Conservation (phyloP, 1,140 invertebrate genomes). For the Lysiphlebus fabarum region DNA sequence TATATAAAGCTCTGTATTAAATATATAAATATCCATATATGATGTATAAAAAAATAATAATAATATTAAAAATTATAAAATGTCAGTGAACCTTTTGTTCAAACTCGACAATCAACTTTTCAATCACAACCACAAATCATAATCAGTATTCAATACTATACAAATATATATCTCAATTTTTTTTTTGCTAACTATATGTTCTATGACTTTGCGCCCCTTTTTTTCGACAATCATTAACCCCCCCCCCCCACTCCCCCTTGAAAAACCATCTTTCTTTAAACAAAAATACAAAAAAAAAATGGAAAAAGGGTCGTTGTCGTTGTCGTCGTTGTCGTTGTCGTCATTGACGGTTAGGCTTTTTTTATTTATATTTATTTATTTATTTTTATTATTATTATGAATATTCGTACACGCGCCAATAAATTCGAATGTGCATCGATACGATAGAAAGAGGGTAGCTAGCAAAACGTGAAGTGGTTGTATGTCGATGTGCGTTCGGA, state of each 20-base stretch:
- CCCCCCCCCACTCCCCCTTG: no score
- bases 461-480: conserved; percentile 50
- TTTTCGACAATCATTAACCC: no score
- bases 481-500: conserved; percentile 34
- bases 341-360: neutral
- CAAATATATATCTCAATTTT: no score
- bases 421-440: conserved; percentile 52
- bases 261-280: no score
- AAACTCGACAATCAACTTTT: conserved; percentile 43
- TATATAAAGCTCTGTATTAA: no score
- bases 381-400: conserved; percentile 47
- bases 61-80: conserved; percentile 1
- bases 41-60: conserved; percentile 14
- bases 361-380: neutral
- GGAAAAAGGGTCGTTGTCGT: no score
- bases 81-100: conserved; percentile 47
- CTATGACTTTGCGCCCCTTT: no score
- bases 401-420: conserved; percentile 55
- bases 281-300: no score
- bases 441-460: conserved; percentile 35
- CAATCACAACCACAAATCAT: conserved; percentile 37
- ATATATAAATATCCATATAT: conserved; percentile 3
- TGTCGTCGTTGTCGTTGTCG: no score
- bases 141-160: no score
- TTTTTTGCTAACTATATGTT: no score